phyloP scores from a whole-genome alignment of 2,113 vertebrate species.

The Pomatorhinus ruficollis region DNA sequence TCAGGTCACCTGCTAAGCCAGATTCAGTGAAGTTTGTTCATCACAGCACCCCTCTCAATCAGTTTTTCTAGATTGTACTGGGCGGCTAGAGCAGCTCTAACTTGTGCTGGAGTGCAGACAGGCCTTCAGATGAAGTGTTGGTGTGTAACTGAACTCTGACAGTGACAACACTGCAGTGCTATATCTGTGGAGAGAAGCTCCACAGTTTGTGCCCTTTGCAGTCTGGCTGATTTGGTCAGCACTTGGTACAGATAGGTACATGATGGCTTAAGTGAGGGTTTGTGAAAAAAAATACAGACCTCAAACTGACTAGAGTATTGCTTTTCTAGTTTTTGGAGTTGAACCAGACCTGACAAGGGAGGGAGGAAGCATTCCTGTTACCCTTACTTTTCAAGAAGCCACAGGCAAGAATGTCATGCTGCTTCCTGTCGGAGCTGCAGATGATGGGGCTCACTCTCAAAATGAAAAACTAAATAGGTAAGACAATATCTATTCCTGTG shows the following conservation, averaged over 20 bases:
- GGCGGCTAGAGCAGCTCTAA: background rate
- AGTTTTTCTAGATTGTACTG: background rate
- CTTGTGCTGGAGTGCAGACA: background rate
- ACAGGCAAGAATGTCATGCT: slow-evolving; percentile 96
- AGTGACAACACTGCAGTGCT: background rate
- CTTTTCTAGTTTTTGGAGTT: slow-evolving; percentile 86
- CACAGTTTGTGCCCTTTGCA: background rate
- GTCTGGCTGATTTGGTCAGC: background rate
- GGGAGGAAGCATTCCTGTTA: slow-evolving; percentile 95
- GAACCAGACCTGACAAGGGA: slow-evolving; percentile 96
- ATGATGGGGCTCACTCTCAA: slow-evolving; percentile 96
- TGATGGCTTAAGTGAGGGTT: background rate
- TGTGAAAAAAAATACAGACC: background rate
- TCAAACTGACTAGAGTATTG: background rate
- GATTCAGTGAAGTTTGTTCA: background rate
- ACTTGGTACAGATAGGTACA: background rate
- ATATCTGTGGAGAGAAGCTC: fast-evolving
- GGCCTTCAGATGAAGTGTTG: background rate
- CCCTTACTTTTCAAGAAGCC: slow-evolving; percentile 94
- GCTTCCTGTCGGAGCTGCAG: slow-evolving; percentile 90
- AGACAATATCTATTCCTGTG: background rate
- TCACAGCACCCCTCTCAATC: background rate
- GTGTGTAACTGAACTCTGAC: background rate
- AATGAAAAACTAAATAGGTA: slow-evolving; percentile 98
- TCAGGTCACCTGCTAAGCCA: background rate